phyloP scores from a whole-genome alignment of 2,797 vertebrate species.

The Lacerta agilis region DNA sequence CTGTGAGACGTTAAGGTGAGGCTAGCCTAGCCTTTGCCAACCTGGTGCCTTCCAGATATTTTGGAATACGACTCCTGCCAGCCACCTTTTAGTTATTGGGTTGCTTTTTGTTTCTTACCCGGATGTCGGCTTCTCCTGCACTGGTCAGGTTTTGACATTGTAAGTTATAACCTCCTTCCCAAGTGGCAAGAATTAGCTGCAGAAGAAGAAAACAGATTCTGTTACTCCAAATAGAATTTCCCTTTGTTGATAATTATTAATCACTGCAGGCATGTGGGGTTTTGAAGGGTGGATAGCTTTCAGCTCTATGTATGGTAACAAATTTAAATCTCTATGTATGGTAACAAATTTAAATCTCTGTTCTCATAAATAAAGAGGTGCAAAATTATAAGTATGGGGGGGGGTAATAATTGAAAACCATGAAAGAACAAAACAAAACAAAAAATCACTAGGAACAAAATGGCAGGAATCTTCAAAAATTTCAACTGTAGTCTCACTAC shows the following conservation, averaged over 20 bases:
- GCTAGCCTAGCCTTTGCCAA: not conserved
- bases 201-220: slow-evolving; percentile 53
- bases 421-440: not conserved
- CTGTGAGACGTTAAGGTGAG: not conserved
- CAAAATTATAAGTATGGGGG: not conserved
- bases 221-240: not conserved
- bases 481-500: not conserved
- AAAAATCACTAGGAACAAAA: not conserved
- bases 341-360: not conserved
- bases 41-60: too few relatives aligned
- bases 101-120: slow-evolving; percentile 77
- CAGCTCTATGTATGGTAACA: not conserved
- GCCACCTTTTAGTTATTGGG: fast-evolving
- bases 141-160: slow-evolving; percentile 87
- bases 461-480: not conserved
- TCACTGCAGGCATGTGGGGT: not conserved
- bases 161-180: slow-evolving; percentile 86
- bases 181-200: slow-evolving; percentile 84
- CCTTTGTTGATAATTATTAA: not conserved
- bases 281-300: not conserved
- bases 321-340: not conserved
- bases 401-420: not conserved
- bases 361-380: not conserved
- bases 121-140: slow-evolving; percentile 81
- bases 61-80: too few relatives aligned